phyloP scores from a whole-genome alignment of 2,797 vertebrate species.

The Oreortyx pictus region DNA sequence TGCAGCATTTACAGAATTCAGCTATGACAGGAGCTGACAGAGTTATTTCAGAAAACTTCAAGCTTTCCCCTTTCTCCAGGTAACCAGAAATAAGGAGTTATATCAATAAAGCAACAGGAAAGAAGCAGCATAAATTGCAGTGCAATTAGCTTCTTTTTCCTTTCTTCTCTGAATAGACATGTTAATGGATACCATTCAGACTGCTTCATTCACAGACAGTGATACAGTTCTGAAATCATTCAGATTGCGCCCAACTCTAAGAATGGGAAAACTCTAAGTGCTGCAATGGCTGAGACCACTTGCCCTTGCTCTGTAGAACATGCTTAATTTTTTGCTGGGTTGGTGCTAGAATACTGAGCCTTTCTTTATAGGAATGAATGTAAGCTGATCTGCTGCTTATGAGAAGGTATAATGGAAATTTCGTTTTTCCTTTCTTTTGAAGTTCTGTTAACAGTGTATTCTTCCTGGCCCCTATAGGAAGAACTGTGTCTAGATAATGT shows the following conservation, averaged over 20 bases:
- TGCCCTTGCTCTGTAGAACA: conserved; percentile 27
- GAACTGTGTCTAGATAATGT: conserved; percentile 30
- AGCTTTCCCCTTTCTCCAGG: conserved; percentile 33
- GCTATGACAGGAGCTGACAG: conserved; percentile 26
- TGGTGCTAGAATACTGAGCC: conserved; percentile 14
- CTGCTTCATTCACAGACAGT: conserved; percentile 35
- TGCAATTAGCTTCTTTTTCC: conserved; percentile 57
- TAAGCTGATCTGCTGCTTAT: conserved; percentile 37
- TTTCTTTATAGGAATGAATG: conserved; percentile 30
- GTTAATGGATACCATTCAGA: conserved; percentile 63
- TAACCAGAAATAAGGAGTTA: conserved; percentile 68
- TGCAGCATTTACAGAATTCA: conserved; percentile 55
- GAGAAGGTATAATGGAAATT: conserved; percentile 56
- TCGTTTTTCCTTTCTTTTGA: conserved; percentile 53
- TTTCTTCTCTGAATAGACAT: conserved; percentile 37
- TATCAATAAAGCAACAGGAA: conserved; percentile 39
- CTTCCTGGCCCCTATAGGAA: conserved; percentile 10
- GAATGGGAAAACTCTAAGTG: neutral
- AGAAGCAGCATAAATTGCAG: conserved; percentile 61
- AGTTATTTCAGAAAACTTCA: conserved; percentile 55
- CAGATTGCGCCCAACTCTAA: conserved; percentile 27
- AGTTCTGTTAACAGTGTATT: conserved; percentile 40
- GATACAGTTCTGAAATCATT: conserved; percentile 33
- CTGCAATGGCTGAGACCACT: conserved; percentile 24
- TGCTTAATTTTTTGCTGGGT: conserved; percentile 39